Evolutionary conservation across 2,797 vertebrate genomes (phyloP), one percentile per base, ranked within the genome.

Genomic region (Crocidura indochinensis): DNA sequence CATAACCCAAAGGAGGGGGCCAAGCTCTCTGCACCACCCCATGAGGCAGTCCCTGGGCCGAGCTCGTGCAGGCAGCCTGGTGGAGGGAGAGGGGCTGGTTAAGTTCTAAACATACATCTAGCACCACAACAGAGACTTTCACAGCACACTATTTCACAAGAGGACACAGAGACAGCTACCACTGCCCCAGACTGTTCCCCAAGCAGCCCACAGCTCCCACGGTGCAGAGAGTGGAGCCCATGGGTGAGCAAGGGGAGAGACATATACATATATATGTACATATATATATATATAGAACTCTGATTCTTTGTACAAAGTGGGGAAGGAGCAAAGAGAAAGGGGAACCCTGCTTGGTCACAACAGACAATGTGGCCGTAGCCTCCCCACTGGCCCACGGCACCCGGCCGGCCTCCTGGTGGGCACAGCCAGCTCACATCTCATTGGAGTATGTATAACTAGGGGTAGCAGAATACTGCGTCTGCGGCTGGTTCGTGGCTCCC

Each of bases 381-480:
- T 93, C 74, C 56, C 46, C 86, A 73, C n/a, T 8, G 74, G 88
- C 71, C 74, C 24, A 9, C 24, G 60, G 60, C 5, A 9, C 89
- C 76, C 89, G 76, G 92, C 92, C 96, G 91, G 94, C 83, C 90
- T 72, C 93, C 92, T 89, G 60, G 76, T 60, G 81, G 95, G 93
- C 87, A 4, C 26, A n/a, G 78, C 82, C 84, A 77, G 96, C 97
- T 99, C 99, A 99, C 99, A 99, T 99, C 38, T 99, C 99, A 27
- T 99, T 99, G 85, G 99, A 98, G 84, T 99, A 99, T 92, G 99
- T 99, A 97, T 99, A 99, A 97, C 98, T 99, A 76, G 99, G 99
- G 69, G 99, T 99, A 85, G 99, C 98, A 0, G 98, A 98, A 95
- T 99, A 98, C 93, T 99, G 99, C 0, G 98, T 98, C 92, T 98